Base-by-base conservation (phyloP, 2,797 vertebrate genomes). In the Enteromius treurensis region DNA sequence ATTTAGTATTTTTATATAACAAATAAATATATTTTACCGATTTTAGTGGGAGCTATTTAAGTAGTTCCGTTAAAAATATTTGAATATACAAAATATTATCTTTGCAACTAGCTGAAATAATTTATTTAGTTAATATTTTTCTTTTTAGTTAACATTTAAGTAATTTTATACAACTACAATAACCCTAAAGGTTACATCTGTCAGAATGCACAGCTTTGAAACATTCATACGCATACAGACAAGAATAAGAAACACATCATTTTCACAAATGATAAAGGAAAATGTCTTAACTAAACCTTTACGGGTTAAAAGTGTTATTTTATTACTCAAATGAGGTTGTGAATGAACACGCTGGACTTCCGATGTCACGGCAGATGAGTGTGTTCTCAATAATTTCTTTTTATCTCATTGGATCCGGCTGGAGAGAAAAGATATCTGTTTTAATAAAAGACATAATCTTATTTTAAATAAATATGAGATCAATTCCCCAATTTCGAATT, bases 401-500 rank as follows among this genome's bases (percentile, higher is more conserved):
- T 79, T 29, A 65, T 78, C 26, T 78, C 76, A 78, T 34, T 78
- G 76, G 60, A 78, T 64, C 9, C 1, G 26, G 29, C 23, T 49
- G 15, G 2, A 21, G 26, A 68, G 62, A 76, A 75, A 82, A 68
- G 34, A 68, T 77, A 82, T 82, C 34, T 42, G 49, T 82, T 82
- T 77, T 77, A 82, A 83, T 78, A 83, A 83, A 81, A 70, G 74
- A 64, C 80, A 83, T 68, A 78, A 83, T 83, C 80, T 62, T 75
- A 73, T 78, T 83, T 78, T 60, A 83, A 83, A 75, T 71, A 74
- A 74, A 74, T 68, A 60, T 64, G 55, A 80, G 69, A 75, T 70
- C 74, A 80, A 83, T 71, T 65, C 64, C 17, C 55, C 51, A 62
- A 58, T 83, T 79, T 79, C 58, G 42, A 69, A 74, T 82, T 74